phyloP scores from a whole-genome alignment of 2,113 vertebrate genomes.

The Ictalurus punctatus region DNA sequence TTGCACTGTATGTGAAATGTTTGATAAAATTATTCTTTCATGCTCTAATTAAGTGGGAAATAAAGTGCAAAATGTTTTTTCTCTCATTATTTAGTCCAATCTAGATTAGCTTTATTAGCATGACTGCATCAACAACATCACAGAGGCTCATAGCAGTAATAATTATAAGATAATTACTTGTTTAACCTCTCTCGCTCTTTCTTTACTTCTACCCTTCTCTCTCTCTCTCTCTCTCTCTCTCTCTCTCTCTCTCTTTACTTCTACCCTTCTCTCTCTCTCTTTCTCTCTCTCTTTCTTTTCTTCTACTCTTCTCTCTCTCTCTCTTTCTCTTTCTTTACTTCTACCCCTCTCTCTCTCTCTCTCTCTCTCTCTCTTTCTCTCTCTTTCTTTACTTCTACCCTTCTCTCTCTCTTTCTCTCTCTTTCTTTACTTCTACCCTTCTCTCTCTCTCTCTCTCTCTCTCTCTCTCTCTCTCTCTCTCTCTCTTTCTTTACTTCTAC shows the following conservation, averaged over 20 bases:
- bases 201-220: too few relatives aligned
- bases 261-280: too few relatives aligned
- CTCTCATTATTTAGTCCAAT: background rate
- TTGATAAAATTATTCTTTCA: background rate
- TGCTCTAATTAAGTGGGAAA: background rate
- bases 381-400: conserved; percentile 22
- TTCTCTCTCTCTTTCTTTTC: too few relatives aligned
- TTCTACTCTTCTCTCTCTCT: too few relatives aligned
- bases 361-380: background rate
- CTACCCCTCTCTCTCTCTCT: too few relatives aligned
- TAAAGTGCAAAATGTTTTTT: background rate
- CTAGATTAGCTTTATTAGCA: background rate
- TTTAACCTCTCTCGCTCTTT: background rate
- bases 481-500: too few relatives aligned
- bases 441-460: too few relatives aligned
- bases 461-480: too few relatives aligned
- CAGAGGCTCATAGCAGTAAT: background rate
- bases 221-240: background rate
- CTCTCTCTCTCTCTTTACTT: too few relatives aligned
- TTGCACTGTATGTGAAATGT: background rate
- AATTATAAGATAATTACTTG: background rate
- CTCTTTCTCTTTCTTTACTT: too few relatives aligned
- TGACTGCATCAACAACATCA: background rate
- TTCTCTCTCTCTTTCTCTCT: conserved; percentile 45
- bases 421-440: too few relatives aligned